Conservation (phyloP, 1,140 invertebrate species). For the Neodiprion pinetum region DNA sequence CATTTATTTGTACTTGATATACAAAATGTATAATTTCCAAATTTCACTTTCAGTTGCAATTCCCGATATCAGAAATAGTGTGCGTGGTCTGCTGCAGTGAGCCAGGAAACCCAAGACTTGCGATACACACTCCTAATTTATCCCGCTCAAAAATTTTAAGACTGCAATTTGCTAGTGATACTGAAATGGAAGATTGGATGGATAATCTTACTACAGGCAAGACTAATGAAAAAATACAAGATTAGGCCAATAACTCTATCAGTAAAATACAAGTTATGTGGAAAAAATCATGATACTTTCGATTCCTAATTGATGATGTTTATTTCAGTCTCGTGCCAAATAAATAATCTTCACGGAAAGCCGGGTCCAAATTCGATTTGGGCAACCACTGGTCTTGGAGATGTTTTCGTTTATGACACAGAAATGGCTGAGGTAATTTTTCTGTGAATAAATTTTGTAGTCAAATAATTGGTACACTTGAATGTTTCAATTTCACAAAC, state of each 20-base stretch:
- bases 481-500: no score
- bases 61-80: constrained; percentile 74
- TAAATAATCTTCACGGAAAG: constrained; percentile 72
- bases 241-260: constrained; percentile 22
- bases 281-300: background rate
- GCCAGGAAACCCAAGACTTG: constrained; percentile 75
- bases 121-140: constrained; percentile 73
- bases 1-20: constrained; percentile 10
- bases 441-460: background rate
- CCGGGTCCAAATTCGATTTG: constrained; percentile 77
- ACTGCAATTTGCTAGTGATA: constrained; percentile 79
- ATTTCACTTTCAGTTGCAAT: constrained; percentile 62
- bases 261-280: constrained; percentile 4
- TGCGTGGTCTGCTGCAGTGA: constrained; percentile 79
- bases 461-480: no score
- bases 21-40: constrained; percentile 15
- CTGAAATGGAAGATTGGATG: constrained; percentile 88
- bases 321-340: constrained; percentile 70
- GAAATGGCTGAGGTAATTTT: constrained; percentile 57
- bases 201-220: constrained; percentile 73
- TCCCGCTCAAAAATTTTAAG: constrained; percentile 64
- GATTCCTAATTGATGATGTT: constrained; percentile 2
- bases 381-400: constrained; percentile 79
- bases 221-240: constrained; percentile 35
- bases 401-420: constrained; percentile 82